Base-by-base conservation (phyloP, 1,140 invertebrate species). In the Dufourea novaeangliae region DNA sequence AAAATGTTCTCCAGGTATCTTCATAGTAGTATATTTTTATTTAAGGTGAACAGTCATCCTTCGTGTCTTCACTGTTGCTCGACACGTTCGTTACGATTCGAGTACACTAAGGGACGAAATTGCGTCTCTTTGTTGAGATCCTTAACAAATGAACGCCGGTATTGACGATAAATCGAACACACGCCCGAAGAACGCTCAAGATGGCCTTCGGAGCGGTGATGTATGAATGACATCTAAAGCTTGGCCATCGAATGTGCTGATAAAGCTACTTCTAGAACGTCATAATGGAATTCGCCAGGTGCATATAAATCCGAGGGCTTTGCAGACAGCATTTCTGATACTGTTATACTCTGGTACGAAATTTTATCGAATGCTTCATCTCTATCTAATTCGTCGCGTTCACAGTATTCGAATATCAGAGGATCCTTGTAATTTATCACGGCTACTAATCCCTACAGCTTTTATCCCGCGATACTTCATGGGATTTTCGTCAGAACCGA, bases 401-500 rank as follows among this genome's bases (percentile, higher is more conserved):
- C 11, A 5, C 14, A 20, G 6, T 1, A 22, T 6, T 1, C 52
- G n/a, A 54, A 54, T 14, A 27, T 54, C 17, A 27, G 54, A 32
- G 2, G 27, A 17, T 20, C 27, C 1, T 14, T 14, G 25, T 57
- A 14, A 57, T 57, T 32, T 57, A 57, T 32, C 7, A 20, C 25
- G n/a, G n/a, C 22, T 22, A 25, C 12, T 57, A 57, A 57, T 57
- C 54, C 14, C 14, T 27, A 20, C 27, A 32, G 27, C 25, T 57
- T 57, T 57, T 20, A 57, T 57, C 54, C 54, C 8, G 27, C n/a
- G 10, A 54, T 32, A 17, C 11, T 22, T 64, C 32, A 52, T 22
- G n/a, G 25, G 37, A 67, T 57, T 46, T 62, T 67, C 20, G 52
- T 67, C 52, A 27, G 37, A n/a, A 67, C n/a, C 2, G 32, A 37